Evolutionary conservation across 2,888 invertebrate genomes (phyloP).

Genomic region (Spodoptera littoralis): DNA sequence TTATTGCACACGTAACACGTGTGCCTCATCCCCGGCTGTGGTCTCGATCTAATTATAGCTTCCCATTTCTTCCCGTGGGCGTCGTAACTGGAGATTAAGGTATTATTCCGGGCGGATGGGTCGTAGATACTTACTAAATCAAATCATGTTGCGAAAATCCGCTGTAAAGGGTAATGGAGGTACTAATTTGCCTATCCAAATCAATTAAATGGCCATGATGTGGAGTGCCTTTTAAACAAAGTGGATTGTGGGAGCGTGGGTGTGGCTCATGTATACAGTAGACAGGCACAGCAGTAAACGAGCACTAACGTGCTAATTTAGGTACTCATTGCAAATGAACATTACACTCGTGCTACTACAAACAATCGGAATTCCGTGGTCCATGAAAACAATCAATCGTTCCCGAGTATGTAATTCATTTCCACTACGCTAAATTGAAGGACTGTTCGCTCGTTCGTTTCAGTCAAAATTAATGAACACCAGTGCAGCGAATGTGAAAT

Average conservation of each 20-base stretch:
- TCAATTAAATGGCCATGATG: not conserved
- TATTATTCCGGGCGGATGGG: conserved; percentile 18
- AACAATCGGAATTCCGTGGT: conserved; percentile 27
- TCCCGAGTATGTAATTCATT: conserved; percentile 35
- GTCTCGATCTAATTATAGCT: conserved; percentile 38
- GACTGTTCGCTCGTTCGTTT: conserved; percentile 27
- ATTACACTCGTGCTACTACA: conserved; percentile 23
- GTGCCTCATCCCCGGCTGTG: conserved; percentile 22
- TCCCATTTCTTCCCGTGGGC: conserved; percentile 45
- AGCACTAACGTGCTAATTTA: conserved; percentile 24
- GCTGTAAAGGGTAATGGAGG: conserved; percentile 10
- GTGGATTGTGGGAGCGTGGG: conserved; percentile 7
- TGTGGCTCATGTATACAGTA: conserved; percentile 11
- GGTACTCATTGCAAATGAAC: conserved; percentile 16
- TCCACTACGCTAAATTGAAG: conserved; percentile 31
- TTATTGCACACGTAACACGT: conserved; percentile 13
- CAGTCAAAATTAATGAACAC: conserved; percentile 33
- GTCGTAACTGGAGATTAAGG: conserved; percentile 24
- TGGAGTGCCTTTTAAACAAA: not conserved
- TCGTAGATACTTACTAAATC: conserved; percentile 26
- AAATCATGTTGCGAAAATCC: conserved; percentile 13
- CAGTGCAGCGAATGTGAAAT: conserved; percentile 30
- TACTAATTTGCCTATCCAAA: conserved; percentile 10
- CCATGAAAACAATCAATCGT: conserved; percentile 39
- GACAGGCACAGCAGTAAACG: not conserved